Percentiles rank a stretch among this genome's conserved stretches.
phyloP scores from a whole-genome alignment of 2,797 vertebrate genomes.

The Iguana delicatissima region DNA sequence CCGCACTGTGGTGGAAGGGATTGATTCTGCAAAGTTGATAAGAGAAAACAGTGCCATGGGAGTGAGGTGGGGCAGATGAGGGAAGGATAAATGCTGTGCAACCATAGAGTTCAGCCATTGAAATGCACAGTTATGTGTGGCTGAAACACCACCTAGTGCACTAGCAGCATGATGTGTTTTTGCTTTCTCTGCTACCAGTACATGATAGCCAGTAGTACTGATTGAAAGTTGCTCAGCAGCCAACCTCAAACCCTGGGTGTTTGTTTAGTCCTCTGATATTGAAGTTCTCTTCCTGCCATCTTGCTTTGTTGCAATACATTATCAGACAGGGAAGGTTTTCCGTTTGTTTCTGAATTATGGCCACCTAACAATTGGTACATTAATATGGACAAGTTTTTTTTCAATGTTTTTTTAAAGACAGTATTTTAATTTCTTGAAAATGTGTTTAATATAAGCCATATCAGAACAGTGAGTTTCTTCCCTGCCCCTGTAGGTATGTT shows the following conservation, averaged over 20 bases:
- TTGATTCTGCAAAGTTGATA: constrained; percentile 52
- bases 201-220: constrained; percentile 18
- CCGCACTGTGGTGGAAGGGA: constrained; percentile 52
- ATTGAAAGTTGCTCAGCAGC: neutral
- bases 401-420: constrained; percentile 39
- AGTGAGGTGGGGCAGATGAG: constrained; percentile 36
- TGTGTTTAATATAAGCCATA: constrained; percentile 54
- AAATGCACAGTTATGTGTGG: constrained; percentile 1
- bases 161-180: constrained; percentile 34
- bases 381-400: constrained; percentile 2
- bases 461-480: constrained; percentile 52
- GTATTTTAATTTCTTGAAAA: constrained; percentile 43
- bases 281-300: constrained; percentile 52
- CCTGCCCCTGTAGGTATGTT: constrained; percentile 34
- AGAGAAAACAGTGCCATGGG: constrained; percentile 34
- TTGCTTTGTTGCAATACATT: constrained; percentile 59
- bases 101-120: neutral
- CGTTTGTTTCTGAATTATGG: constrained; percentile 48
- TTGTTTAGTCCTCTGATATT: constrained; percentile 28
- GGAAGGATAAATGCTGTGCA: neutral
- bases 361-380: constrained; percentile 35
- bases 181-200: constrained; percentile 16
- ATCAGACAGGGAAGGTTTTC: constrained; percentile 51
- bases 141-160: constrained; percentile 32
- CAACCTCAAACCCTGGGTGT: constrained; percentile 38